Percentiles rank a stretch among this genome's conserved stretches.
Conservation (phyloP, 2,113 vertebrate genomes). For the Aspidoscelis tigris region DNA sequence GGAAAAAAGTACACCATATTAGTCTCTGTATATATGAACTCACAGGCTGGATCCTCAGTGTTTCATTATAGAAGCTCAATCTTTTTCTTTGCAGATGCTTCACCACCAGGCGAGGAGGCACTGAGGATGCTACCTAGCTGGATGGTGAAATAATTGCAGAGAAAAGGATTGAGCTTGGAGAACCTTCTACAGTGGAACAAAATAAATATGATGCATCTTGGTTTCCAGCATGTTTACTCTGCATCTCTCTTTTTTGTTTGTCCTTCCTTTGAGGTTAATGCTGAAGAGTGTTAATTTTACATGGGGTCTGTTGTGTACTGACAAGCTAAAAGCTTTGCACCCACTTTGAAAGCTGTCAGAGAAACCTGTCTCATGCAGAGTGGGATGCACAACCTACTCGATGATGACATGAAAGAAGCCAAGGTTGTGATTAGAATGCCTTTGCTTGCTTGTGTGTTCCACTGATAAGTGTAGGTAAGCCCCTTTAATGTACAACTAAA, state of each 20-base stretch:
- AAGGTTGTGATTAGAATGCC: constrained; percentile 49
- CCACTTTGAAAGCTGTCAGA: constrained; percentile 37
- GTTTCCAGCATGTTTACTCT: constrained; percentile 4
- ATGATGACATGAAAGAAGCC: constrained; percentile 30
- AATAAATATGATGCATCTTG: background rate
- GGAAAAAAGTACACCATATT: too few relatives aligned
- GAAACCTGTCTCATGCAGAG: constrained; percentile 44
- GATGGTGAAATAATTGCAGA: too few relatives aligned
- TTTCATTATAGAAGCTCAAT: too few relatives aligned
- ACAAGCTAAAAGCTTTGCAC: constrained; percentile 5
- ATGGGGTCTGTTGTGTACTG: constrained; percentile 4
- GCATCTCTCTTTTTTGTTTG: background rate
- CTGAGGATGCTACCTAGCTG: too few relatives aligned
- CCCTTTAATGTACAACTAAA: constrained; percentile 66
- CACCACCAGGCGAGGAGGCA: too few relatives aligned
- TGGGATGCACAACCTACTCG: constrained; percentile 36
- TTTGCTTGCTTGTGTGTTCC: constrained; percentile 42
- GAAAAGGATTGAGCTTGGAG: too few relatives aligned
- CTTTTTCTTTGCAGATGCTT: too few relatives aligned
- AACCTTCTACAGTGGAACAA: background rate
- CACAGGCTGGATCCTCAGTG: too few relatives aligned
- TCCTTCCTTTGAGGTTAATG: constrained; percentile 1
- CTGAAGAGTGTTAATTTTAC: constrained; percentile 44
- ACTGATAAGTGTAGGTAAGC: constrained; percentile 64
- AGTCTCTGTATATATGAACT: too few relatives aligned